phyloP scores from a whole-genome alignment of 2,113 vertebrate species.

The Brienomyrus longianalis region DNA sequence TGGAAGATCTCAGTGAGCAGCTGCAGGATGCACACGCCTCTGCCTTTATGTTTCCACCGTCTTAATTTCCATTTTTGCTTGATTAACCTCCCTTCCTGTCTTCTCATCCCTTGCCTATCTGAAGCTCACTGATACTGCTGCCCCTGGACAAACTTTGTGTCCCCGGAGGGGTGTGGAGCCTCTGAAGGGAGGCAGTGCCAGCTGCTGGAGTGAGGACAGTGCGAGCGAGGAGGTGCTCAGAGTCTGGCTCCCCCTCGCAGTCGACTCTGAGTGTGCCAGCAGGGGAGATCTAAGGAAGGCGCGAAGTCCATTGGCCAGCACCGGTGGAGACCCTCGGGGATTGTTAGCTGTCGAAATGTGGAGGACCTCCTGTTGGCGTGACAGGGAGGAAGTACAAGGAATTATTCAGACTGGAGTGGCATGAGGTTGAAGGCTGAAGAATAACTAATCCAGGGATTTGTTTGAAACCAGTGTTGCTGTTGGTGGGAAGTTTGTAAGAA shows the following conservation, averaged over 20 bases:
- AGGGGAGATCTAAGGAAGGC: neutral
- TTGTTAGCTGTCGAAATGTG: neutral
- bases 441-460: neutral
- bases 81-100: neutral
- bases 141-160: conserved; percentile 8
- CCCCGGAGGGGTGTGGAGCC: neutral
- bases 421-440: neutral
- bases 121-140: neutral
- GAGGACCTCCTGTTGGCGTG: neutral
- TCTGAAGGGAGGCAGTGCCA: neutral
- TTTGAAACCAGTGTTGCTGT: neutral
- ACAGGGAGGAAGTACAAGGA: neutral
- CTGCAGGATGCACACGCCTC: neutral
- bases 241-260: neutral
- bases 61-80: neutral
- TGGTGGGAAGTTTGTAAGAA: neutral
- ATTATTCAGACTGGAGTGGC: neutral
- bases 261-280: neutral
- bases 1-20: conserved; percentile 14
- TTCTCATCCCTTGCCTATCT: neutral
- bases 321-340: neutral
- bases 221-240: neutral
- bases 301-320: neutral
- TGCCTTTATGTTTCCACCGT: neutral
- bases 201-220: neutral